These are phyloP conservation scores for Pseudocheirus occidentalis DNA, from an alignment of 2,797 vertebrate genomes.

Conservation along the genomic window DNA sequence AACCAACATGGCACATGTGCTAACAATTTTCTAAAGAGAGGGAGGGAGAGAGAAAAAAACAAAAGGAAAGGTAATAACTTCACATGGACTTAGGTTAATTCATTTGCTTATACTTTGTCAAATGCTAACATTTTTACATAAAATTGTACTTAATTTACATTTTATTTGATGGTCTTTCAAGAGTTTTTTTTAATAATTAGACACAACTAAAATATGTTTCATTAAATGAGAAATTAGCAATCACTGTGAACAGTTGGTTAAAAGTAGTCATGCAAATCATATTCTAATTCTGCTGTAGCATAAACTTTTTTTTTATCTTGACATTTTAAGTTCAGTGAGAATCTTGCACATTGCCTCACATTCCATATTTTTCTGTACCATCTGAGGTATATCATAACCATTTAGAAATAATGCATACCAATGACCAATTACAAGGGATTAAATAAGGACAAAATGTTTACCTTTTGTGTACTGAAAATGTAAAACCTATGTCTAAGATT, in stretches of 20 bases:
- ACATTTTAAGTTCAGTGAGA: conserved; percentile 45
- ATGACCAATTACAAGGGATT: no score
- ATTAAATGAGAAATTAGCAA: conserved; percentile 25
- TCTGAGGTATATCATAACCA: background rate
- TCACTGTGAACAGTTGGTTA: conserved; percentile 39
- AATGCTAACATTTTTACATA: background rate
- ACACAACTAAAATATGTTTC: background rate
- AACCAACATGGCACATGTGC: background rate
- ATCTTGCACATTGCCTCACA: conserved; percentile 38
- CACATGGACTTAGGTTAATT: background rate
- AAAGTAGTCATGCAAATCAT: conserved; percentile 8
- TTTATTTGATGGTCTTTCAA: background rate
- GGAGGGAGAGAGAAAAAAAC: background rate
- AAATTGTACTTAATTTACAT: background rate
- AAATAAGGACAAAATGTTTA: no score
- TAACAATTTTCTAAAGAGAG: background rate
- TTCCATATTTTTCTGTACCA: conserved; percentile 18
- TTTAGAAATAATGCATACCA: conserved; percentile 30
- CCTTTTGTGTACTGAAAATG: no score
- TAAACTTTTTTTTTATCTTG: conserved; percentile 51
- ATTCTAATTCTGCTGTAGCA: background rate
- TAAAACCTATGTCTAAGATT: no score
- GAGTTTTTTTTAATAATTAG: background rate
- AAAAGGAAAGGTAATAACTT: background rate
- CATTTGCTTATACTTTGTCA: background rate